Percentiles rank a stretch among this genome's conserved stretches.
Conservation (phyloP, 2,888 invertebrate genomes). For the Boloria selene region DNA sequence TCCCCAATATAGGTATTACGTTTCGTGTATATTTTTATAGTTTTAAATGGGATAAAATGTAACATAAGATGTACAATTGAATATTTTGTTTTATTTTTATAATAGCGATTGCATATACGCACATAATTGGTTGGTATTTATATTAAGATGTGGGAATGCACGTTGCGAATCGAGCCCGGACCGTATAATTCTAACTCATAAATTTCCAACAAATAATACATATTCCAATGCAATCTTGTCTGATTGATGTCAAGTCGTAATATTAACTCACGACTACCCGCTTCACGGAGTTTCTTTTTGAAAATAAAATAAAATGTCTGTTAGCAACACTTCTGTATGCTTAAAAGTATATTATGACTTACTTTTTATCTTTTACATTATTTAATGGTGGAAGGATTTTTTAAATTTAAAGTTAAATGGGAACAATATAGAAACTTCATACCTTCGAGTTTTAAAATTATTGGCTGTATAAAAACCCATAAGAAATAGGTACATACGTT, state of each 20-base stretch:
- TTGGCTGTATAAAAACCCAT: too few species aligned
- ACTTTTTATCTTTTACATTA: too few species aligned
- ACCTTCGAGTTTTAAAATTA: too few species aligned
- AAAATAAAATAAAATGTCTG: constrained; percentile 10
- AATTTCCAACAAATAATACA: constrained; percentile 64
- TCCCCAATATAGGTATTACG: too few species aligned
- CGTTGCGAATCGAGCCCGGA: constrained; percentile 42
- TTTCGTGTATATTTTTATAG: too few species aligned
- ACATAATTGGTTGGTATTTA: constrained; percentile 43
- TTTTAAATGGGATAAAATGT: constrained; percentile 1
- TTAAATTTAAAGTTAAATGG: too few species aligned
- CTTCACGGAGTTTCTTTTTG: constrained; percentile 22
- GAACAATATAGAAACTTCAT: too few species aligned
- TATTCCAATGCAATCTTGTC: constrained; percentile 53
- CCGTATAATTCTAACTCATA: constrained; percentile 64
- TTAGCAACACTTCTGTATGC: constrained; percentile 12
- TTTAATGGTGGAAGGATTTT: too few species aligned
- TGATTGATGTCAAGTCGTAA: constrained; percentile 55
- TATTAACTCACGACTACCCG: constrained; percentile 29
- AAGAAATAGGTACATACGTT: too few species aligned
- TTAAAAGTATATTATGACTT: neutral
- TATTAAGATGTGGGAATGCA: constrained; percentile 43
- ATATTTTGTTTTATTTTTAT: constrained; percentile 29
- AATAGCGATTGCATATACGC: constrained; percentile 35
- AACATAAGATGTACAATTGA: neutral